phyloP scores from a whole-genome alignment of 2,888 invertebrate genomes.

The Acrocyrtus sp. region DNA sequence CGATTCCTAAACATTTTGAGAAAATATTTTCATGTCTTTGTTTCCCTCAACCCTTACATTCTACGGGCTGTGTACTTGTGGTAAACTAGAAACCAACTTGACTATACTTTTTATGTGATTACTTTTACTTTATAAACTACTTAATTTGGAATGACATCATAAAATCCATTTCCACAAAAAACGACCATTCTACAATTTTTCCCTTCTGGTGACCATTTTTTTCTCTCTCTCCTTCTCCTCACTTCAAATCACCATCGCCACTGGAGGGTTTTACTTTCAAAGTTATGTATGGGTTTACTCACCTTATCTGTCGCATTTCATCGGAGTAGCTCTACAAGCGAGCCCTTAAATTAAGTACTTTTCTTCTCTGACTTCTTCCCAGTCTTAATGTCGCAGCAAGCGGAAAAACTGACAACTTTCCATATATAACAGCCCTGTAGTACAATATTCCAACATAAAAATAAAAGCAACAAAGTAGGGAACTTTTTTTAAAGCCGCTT shows the following conservation, averaged over 20 bases:
- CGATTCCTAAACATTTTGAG: neutral
- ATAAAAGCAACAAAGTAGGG: too few relatives aligned
- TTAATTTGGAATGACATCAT: conserved; percentile 34
- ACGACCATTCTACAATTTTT: conserved; percentile 1
- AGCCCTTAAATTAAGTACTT: conserved; percentile 3
- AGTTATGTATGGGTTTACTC: too few relatives aligned
- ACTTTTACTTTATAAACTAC: too few relatives aligned
- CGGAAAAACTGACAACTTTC: neutral
- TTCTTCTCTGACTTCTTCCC: conserved; percentile 3
- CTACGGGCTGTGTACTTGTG: neutral
- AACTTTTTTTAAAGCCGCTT: too few relatives aligned
- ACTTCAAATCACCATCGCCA: too few relatives aligned
- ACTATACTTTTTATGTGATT: conserved; percentile 34
- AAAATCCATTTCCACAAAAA: conserved; percentile 22
- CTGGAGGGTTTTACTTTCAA: too few relatives aligned
- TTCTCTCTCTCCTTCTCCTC: neutral
- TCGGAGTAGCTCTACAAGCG: too few relatives aligned
- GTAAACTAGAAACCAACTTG: neutral
- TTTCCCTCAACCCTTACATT: neutral
- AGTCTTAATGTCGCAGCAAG: neutral
- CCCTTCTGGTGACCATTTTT: neutral
- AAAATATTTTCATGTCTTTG: neutral
- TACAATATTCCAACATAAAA: conserved; percentile 11
- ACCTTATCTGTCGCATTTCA: conserved; percentile 18
- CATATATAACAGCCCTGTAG: too few relatives aligned